Evolutionary conservation across 2,113 vertebrate genomes (phyloP), one percentile per base, ranked within the genome.

Genomic region (Anhinga rufa): DNA sequence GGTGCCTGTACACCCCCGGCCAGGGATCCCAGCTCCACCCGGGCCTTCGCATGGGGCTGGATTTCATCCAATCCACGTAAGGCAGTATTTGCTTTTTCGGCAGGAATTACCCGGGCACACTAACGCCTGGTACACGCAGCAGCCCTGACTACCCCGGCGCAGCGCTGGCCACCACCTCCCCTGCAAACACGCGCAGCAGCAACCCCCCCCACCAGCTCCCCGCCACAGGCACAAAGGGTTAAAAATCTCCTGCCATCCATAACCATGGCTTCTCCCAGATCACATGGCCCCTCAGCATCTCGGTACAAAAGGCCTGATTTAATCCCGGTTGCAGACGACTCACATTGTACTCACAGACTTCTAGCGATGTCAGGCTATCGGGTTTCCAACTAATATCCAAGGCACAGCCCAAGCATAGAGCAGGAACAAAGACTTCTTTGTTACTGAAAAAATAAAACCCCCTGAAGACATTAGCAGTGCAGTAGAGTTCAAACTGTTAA

Each of bases 391-490:
- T 95, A 78, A 96, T 93, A 97, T 95, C 96, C 96, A 95, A 71
- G 70, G 96, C 97, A 48, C 91, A 79, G 95, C 87, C 95, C 96
- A 29, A 69, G 95, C 94, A 14, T 15, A 24, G 92, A 83, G 90
- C 10, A 4, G 64, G 80, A 92, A 98, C 98, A 98, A 98, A 97
- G 97, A 68, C 86, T 46, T 85, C 97, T 98, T 98, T 98, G 98
- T 98, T 92, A 77, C 54, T 28, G 90, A 14, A 9, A 7, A 48
- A 48, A 84, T 89, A 84, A 84, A 93, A 96, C 84, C 95, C 97
- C 96, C 97, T 86, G 72, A 95, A 97, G 95, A 97, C 97, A 96
- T 97, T 90, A 98, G 95, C 95, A 94, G 94, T 68, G 91, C 92
- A 85, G 72, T 38, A 85, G 94, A 93, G 90, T 96, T 96, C 95